A percentile compares a stretch with the other conserved stretches of the same genome.
Conservation (phyloP, 2,888 invertebrate species). For the Gryllus longicercus region DNA sequence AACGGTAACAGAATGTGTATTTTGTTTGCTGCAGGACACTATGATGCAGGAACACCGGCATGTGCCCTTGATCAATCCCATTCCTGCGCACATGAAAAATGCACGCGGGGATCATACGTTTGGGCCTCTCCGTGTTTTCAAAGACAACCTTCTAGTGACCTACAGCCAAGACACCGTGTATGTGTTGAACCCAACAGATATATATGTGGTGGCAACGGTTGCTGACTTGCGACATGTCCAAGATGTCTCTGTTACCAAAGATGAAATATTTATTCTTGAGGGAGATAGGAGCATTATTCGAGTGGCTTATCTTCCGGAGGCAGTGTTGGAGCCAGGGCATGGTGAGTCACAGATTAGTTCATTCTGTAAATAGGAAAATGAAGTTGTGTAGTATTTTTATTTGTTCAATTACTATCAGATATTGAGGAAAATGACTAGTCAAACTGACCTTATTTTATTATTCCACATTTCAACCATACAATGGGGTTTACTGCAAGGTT, state of each 20-base stretch:
- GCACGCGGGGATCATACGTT: slow-evolving; percentile 59
- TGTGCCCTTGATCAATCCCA: slow-evolving; percentile 48
- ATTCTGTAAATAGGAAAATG: too few species aligned
- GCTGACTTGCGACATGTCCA: slow-evolving; percentile 43
- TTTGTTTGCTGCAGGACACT: slow-evolving; percentile 35
- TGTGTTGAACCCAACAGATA: slow-evolving; percentile 68
- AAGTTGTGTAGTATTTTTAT: too few species aligned
- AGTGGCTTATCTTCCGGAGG: slow-evolving; percentile 70
- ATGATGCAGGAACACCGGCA: slow-evolving; percentile 36
- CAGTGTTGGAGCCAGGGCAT: neutral
- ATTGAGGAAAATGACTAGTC: too few species aligned
- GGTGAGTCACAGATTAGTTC: neutral
- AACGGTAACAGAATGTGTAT: neutral
- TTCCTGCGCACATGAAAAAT: slow-evolving; percentile 42
- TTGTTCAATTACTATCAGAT: too few species aligned
- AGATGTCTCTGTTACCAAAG: slow-evolving; percentile 38
- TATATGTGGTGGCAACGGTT: slow-evolving; percentile 64
- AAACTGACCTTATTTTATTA: too few species aligned
- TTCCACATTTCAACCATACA: too few species aligned
- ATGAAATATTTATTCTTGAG: slow-evolving; percentile 73
- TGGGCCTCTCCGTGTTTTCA: slow-evolving; percentile 62
- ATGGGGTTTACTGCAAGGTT: too few species aligned
- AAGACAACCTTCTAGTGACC: slow-evolving; percentile 69
- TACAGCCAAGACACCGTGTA: slow-evolving; percentile 68
- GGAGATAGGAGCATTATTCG: slow-evolving; percentile 73